Evolutionary conservation across 2,113 vertebrate genomes (phyloP), one percentile per base, ranked within the genome.

Genomic region (sheep (Ovis aries)): DNA sequence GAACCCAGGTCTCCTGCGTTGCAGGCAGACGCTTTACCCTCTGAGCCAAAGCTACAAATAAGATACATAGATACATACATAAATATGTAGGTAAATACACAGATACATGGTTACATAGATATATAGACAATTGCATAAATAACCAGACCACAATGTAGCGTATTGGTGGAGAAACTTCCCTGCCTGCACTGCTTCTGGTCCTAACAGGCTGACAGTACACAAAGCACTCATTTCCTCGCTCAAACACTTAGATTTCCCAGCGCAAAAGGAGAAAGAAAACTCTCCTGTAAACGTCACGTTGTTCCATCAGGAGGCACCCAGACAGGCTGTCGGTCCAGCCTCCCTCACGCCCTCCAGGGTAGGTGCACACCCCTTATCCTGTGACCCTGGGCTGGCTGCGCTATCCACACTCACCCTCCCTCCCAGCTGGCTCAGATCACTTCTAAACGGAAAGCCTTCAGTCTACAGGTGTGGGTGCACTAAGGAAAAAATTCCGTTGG

Each of bases 221-320:
- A 25, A 11, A 33, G 21, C 10, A 12, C 10, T 52, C 40, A 3
- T 40, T 62, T 14, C 57, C 45, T 40, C 21, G 11, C 15, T 55
- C 71, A 59, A 13, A 29, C 3, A 6, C 15, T 36, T 7, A 11
- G 7, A 27, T 25, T 78, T 45, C 50, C 52, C 57, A 21, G 0
- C 6, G 15, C 48, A 80, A 29, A 50, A 4, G 7, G 17, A 31
- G 16, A 60, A 82, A 27, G 11, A 43, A n/a, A 25, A 19, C 7
- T 14, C 82, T 52, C 27, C 55, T 2, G 40, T 19, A 1, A 23
- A 5, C 8, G 0, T 6, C 27, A 0, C 1, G 0, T 8, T 1
- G 7, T 21, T 29, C 6, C 6, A 33, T 6, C 40, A 7, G 7
- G 5, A 5, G 17, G 16, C 1, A 4, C 31, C 2, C 3, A 21